Evolutionary conservation across 2,113 vertebrate species (phyloP).

Genomic region (Amia ocellicauda): DNA sequence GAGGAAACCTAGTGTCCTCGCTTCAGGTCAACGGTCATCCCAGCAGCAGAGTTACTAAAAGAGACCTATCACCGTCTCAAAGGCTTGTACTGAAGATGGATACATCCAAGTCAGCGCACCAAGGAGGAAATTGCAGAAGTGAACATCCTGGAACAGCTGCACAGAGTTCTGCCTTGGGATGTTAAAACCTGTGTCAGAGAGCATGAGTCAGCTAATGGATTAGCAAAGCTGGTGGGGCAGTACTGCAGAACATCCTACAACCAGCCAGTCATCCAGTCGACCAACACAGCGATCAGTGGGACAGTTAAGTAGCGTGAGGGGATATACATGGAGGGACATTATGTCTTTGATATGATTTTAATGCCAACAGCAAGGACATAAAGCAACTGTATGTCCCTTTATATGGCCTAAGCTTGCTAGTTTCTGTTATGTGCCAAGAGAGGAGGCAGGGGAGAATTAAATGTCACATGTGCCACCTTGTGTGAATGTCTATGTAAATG

Average conservation of each 20-base stretch:
- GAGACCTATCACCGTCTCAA: too few relatives aligned
- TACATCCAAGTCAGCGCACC: too few relatives aligned
- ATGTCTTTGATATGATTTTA: constrained; percentile 2
- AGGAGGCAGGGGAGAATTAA: too few relatives aligned
- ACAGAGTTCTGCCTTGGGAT: background rate
- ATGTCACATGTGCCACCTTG: background rate
- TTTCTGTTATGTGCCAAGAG: background rate
- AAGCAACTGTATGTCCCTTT: constrained; percentile 6
- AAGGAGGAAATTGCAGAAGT: too few relatives aligned
- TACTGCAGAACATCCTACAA: background rate
- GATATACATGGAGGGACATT: background rate
- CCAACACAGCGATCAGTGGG: too few relatives aligned
- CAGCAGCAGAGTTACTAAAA: too few relatives aligned
- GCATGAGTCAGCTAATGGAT: background rate
- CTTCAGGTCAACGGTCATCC: too few relatives aligned
- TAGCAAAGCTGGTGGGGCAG: constrained; percentile 1
- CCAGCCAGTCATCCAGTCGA: too few relatives aligned
- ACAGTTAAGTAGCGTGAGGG: background rate
- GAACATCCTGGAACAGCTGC: constrained; percentile 1
- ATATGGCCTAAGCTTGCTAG: background rate
- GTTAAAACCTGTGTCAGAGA: constrained; percentile 13
- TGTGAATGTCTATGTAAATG: background rate
- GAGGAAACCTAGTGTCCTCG: too few relatives aligned
- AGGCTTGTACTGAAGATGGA: too few relatives aligned
- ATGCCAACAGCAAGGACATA: too few relatives aligned